Percentiles rank a stretch among this genome's conserved stretches.
Evolutionary conservation across 64 coral and sea anemone genomes (phyloP).

Genomic region (Platygyra sinensis): DNA sequence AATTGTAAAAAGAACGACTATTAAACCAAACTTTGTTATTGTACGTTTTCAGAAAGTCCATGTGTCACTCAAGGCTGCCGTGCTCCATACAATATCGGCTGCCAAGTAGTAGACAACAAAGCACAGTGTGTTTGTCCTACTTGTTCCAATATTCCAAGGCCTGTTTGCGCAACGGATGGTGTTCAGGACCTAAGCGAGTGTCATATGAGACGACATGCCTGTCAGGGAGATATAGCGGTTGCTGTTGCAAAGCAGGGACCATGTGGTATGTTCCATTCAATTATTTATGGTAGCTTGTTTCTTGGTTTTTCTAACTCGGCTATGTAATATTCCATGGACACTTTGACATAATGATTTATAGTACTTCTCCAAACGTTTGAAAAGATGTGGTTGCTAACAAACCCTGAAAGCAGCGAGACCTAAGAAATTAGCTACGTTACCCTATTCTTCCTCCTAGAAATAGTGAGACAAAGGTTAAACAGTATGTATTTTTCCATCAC

Average conservation of each 20-base stretch:
- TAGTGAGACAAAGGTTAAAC: too few species aligned
- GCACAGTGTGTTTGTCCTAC: conserved; percentile 53
- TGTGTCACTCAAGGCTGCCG: conserved; percentile 48
- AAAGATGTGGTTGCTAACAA: too few species aligned
- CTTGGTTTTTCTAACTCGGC: background rate
- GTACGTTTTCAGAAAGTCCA: conserved; percentile 31
- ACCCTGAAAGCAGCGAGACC: too few species aligned
- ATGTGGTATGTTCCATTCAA: conserved; percentile 41
- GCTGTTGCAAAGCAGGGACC: conserved; percentile 8
- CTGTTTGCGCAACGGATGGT: conserved; percentile 58
- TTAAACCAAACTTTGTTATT: background rate
- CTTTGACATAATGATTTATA: too few species aligned
- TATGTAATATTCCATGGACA: too few species aligned
- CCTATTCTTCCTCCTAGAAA: too few species aligned
- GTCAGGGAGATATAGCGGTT: conserved; percentile 5
- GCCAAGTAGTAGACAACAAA: conserved; percentile 41
- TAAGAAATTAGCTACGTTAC: too few species aligned
- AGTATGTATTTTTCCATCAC: too few species aligned
- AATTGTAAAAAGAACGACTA: background rate
- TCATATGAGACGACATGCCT: conserved; percentile 46
- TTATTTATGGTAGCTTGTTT: background rate
- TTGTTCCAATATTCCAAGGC: conserved; percentile 20
- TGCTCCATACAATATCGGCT: conserved; percentile 60
- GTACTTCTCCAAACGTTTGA: too few species aligned
- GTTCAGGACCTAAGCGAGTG: conserved; percentile 39